Percentiles rank a stretch among this genome's conserved stretches.
These are phyloP conservation scores for Amorpha juglandis DNA, from an alignment of 2,888 invertebrate genomes.

Conservation along the genomic window DNA sequence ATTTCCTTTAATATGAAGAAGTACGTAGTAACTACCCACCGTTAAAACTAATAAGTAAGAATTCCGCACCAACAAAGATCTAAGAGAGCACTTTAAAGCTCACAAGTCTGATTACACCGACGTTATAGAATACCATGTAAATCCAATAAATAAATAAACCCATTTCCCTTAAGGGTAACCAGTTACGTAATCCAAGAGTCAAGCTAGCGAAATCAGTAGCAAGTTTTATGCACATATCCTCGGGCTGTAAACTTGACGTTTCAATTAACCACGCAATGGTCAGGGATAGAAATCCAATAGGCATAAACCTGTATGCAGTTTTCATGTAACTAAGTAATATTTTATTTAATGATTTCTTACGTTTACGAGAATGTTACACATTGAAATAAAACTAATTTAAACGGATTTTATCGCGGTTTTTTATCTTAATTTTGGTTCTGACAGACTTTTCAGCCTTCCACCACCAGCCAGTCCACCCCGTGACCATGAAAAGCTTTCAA, in stretches of 20 bases:
- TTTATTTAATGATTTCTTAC: too few relatives aligned
- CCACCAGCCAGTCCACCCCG: too few relatives aligned
- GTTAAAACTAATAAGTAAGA: neutral
- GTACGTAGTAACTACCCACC: neutral
- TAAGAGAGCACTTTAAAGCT: neutral
- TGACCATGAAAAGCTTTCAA: too few relatives aligned
- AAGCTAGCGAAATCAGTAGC: constrained; percentile 46
- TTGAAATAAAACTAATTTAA: too few relatives aligned
- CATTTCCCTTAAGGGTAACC: neutral
- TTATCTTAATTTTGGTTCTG: too few relatives aligned
- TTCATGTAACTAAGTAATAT: neutral
- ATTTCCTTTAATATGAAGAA: too few relatives aligned
- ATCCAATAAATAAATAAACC: too few relatives aligned
- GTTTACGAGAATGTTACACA: too few relatives aligned
- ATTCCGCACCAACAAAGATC: neutral
- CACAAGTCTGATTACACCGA: neutral
- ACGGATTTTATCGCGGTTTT: too few relatives aligned
- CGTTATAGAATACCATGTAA: neutral
- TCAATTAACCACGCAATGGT: constrained; percentile 50
- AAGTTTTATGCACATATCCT: constrained; percentile 52
- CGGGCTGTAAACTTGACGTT: constrained; percentile 52
- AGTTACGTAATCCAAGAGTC: neutral
- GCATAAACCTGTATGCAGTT: neutral
- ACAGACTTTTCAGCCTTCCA: too few relatives aligned
- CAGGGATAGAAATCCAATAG: neutral